Conservation (phyloP, 23 tunicate species). For the Halocynthia aurantium region DNA sequence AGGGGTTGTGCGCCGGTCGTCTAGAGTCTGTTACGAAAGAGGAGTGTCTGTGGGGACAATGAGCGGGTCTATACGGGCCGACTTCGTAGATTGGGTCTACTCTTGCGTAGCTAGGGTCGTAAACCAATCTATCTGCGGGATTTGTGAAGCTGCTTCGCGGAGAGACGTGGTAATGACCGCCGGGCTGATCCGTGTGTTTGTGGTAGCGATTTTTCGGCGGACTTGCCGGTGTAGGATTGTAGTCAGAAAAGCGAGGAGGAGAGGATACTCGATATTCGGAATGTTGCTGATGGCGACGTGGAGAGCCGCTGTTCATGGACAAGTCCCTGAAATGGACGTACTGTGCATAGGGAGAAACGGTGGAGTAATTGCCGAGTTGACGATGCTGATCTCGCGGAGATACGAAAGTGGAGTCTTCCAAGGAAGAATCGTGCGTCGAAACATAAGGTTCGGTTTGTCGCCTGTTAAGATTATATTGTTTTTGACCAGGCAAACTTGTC, state of each 20-base stretch:
- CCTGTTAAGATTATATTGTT: conserved; percentile 7
- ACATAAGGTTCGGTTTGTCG: conserved; percentile 17
- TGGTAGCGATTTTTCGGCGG: conserved; percentile 40
- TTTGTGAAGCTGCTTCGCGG: conserved; percentile 40
- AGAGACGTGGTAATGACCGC: conserved; percentile 50
- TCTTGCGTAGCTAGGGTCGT: conserved; percentile 20
- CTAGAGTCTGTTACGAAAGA: conserved; percentile 15
- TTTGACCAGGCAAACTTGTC: conserved; percentile 5
- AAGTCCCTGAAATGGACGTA: conserved; percentile 10
- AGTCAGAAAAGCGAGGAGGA: conserved; percentile 21
- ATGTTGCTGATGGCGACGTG: background rate
- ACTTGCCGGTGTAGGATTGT: conserved; percentile 33
- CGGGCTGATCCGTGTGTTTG: conserved; percentile 25
- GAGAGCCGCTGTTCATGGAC: background rate
- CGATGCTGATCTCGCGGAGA: background rate
- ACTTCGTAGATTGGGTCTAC: conserved; percentile 19
- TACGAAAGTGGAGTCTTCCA: background rate
- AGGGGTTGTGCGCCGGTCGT: background rate
- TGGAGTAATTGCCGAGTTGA: background rate
- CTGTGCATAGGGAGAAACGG: conserved; percentile 8
- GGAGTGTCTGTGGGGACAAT: conserved; percentile 24
- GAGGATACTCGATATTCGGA: conserved; percentile 17
- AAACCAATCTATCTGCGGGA: conserved; percentile 34
- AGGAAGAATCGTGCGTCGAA: conserved; percentile 1
- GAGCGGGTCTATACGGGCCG: background rate